Evolutionary conservation across 2,888 invertebrate genomes (phyloP).

Genomic region (Bombylius major): DNA sequence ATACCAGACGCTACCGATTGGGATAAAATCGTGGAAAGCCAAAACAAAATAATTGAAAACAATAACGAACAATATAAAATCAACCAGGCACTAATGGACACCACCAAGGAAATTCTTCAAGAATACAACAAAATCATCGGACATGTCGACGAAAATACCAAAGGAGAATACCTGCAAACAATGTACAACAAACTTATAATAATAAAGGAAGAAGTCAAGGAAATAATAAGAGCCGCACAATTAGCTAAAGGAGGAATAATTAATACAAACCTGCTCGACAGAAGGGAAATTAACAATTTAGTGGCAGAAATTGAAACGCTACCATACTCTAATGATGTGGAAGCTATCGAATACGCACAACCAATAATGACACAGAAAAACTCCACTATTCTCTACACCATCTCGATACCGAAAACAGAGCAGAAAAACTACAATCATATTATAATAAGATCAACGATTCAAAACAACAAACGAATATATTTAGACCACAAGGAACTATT

Average conservation of each 20-base stretch:
- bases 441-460: no score
- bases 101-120: neutral
- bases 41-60: neutral
- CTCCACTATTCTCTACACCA: no score
- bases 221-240: slow-evolving; percentile 9
- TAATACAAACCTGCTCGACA: slow-evolving; percentile 8
- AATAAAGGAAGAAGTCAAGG: slow-evolving; percentile 7
- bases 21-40: neutral
- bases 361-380: no score
- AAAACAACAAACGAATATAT: no score
- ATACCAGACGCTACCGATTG: slow-evolving; percentile 2
- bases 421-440: no score
- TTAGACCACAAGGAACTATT: no score
- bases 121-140: neutral
- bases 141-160: neutral
- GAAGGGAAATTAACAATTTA: slow-evolving; percentile 3
- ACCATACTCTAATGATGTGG: no score
- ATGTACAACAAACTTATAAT: neutral
- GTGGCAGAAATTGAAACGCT: no score
- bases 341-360: no score
- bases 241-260: slow-evolving; percentile 9
- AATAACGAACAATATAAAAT: slow-evolving; percentile 1
- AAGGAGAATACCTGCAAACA: neutral
- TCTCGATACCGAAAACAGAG: no score
- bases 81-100: neutral